Base-by-base conservation (phyloP, 2,113 vertebrate species). In the Salminus brasiliensis region DNA sequence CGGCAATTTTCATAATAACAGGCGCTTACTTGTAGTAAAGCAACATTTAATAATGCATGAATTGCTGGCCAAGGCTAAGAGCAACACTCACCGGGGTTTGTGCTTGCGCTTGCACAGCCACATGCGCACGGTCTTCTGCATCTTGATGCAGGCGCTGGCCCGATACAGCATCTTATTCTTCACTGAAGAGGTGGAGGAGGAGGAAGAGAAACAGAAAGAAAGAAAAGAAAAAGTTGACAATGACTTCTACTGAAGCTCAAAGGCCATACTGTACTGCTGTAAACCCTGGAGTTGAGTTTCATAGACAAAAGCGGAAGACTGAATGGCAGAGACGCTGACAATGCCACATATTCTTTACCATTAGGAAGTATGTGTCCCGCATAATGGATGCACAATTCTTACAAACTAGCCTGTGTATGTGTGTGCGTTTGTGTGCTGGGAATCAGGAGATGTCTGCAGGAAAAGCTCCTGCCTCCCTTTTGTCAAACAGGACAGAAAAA, bases 31-130 rank as follows among this genome's bases (percentile, higher is more conserved):
- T n/a, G n/a, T n/a, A n/a, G n/a, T n/a, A n/a, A n/a, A n/a, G n/a
- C n/a, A n/a, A n/a, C n/a, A n/a, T n/a, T n/a, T n/a, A n/a, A n/a
- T n/a, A n/a, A n/a, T n/a, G n/a, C n/a, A n/a, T n/a, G n/a, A n/a
- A n/a, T n/a, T n/a, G n/a, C n/a, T n/a, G n/a, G n/a, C n/a, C n/a
- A n/a, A n/a, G n/a, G n/a, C 39, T 5, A 10, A 41, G 39, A 2
- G 2, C 52, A 23, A 32, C 1, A 63, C 95, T 91, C 92, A 99
- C 97, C 97, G 95, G 63, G 97, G 97, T 90, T 96, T 97, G 92
- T 99, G 96, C 85, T 96, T 97, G 87, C 88, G 96, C 91, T 92
- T 96, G 93, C 97, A 99, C 76, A 99, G 95, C 97, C 97, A 99
- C 97, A 99, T 99, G 52, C 97, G 94, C 72, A 98, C 83, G 0